Evolutionary conservation across 2,113 vertebrate species (phyloP).

Genomic region (Tamias sibiricus): DNA sequence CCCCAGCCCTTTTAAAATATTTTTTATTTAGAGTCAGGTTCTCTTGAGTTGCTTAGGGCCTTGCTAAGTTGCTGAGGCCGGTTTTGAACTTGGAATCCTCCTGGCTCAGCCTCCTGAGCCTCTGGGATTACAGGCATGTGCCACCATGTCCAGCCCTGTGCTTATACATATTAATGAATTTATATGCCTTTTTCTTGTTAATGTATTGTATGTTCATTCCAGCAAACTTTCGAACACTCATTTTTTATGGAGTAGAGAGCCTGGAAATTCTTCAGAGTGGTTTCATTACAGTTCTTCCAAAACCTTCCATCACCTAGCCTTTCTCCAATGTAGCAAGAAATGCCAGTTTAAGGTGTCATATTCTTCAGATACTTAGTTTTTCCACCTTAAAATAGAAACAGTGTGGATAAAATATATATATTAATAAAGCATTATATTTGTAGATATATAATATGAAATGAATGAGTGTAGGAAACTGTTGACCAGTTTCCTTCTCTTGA

Average conservation of each 20-base stretch:
- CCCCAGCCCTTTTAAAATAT: too few relatives aligned
- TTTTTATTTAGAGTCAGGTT: too few relatives aligned
- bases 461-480: neutral
- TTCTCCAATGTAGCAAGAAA: neutral
- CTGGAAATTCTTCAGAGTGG: neutral
- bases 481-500: neutral
- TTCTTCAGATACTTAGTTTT: neutral
- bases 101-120: too few relatives aligned
- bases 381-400: neutral
- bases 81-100: too few relatives aligned
- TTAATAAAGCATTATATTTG: neutral
- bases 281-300: neutral
- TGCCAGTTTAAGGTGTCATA: neutral
- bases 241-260: neutral
- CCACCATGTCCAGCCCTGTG: too few relatives aligned
- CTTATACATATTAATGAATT: neutral
- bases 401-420: neutral
- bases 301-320: neutral
- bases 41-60: too few relatives aligned
- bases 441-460: conserved; percentile 1
- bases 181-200: neutral
- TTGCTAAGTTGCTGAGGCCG: too few relatives aligned
- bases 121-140: too few relatives aligned
- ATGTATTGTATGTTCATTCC: neutral
- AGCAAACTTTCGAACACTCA: neutral